Evolutionary conservation across 2,888 invertebrate genomes (phyloP), one percentile per base, ranked within the genome.

Genomic region (Philaethria dido): DNA sequence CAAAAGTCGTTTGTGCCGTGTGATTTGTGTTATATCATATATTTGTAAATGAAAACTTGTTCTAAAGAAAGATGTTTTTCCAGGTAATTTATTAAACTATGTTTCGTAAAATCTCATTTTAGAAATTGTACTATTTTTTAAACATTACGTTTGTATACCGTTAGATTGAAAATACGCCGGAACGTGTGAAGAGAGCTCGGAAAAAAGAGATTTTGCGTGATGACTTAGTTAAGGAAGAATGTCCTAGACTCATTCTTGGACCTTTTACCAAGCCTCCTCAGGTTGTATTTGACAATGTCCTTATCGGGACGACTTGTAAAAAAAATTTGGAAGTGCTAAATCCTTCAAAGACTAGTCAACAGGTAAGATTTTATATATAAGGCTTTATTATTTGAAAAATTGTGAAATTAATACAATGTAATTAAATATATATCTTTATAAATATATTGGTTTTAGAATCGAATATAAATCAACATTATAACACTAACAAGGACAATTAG

Each of bases 211-310:
- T 84, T 75, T 82, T 75, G 0, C 72, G 77, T 9, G 80, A 83
- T 45, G 78, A 79, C 29, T 78, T 79, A 13, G 85, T 89, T 1
- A 84, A 85, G 64, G 93, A 93, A 73, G 93, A 93, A 80, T 81
- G 86, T 22, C 90, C 93, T 36, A 83, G 91, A 52, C 90, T 96
- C 14, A 82, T 93, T 52, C 87, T 96, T 75, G 95, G 94, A 13
- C 95, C 95, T 1, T 96, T 96, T 84, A 93, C 94, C n/a, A 86
- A 93, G 64, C 94, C 94, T 74, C 94, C 95, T 3, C 94, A 94
- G 86, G 93, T 96, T 18, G 89, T 93, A n/a, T 96, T 96, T 77
- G 95, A 95, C 71, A 93, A 95, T 89, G 93, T 95, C 65, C 85
- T 92, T 6, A 86, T 95, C 65, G 94, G 94, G 16, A 88, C 93